These are phyloP conservation scores for Octopus bimaculoides DNA, from an alignment of 1,140 invertebrate genomes.

Conservation along the genomic window DNA sequence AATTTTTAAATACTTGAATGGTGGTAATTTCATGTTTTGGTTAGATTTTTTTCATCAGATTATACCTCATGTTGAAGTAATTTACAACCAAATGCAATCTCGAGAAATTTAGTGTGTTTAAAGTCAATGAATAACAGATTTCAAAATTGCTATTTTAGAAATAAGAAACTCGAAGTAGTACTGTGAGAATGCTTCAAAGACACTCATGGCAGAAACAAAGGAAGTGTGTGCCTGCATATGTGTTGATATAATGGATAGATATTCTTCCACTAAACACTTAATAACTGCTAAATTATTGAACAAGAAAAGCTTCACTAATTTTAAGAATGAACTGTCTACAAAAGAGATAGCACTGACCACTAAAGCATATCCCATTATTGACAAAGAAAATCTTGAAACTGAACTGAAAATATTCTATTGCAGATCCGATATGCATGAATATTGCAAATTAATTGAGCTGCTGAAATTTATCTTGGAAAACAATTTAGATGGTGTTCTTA, in stretches of 20 bases:
- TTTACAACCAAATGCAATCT: not conserved
- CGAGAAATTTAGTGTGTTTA: not conserved
- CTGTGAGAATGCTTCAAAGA: not conserved
- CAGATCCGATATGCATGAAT: not conserved
- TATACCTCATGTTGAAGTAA: too few species aligned
- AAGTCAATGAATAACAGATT: not conserved
- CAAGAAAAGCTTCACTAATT: too few species aligned
- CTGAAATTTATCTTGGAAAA: conserved; percentile 1
- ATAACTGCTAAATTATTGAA: not conserved
- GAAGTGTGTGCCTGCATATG: not conserved
- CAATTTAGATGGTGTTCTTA: not conserved
- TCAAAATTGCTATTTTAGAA: not conserved
- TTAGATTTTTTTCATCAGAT: too few species aligned
- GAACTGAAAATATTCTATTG: not conserved
- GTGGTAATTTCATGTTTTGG: not conserved
- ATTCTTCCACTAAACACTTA: conserved; percentile 1
- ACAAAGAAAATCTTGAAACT: not conserved
- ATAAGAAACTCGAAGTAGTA: not conserved
- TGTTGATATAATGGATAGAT: not conserved
- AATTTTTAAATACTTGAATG: not conserved
- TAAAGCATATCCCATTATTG: too few species aligned
- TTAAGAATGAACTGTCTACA: too few species aligned
- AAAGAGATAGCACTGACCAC: too few species aligned
- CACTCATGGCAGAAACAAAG: not conserved
- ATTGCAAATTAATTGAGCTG: not conserved